Conservation (phyloP, 2,797 vertebrate genomes). For the Novumbra hubbsi region DNA sequence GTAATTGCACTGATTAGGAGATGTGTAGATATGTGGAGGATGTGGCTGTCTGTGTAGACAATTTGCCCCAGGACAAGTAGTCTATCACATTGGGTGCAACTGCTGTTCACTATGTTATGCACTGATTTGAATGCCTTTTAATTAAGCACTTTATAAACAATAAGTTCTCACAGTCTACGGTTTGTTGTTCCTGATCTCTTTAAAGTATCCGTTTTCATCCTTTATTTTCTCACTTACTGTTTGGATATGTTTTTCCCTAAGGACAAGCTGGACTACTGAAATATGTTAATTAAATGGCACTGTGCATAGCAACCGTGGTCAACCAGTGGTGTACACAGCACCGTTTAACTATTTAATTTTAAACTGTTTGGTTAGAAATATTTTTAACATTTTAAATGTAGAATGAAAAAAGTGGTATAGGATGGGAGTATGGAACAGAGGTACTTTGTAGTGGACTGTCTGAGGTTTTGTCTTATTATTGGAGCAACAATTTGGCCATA, state of each 20-base stretch:
- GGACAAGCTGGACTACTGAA: slow-evolving; percentile 8
- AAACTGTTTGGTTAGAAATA: background rate
- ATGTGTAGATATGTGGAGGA: background rate
- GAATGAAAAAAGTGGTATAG: background rate
- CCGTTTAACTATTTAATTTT: slow-evolving; percentile 8
- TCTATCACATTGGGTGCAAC: background rate
- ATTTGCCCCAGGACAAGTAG: background rate
- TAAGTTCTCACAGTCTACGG: background rate
- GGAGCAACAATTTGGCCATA: background rate
- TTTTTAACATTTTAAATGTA: background rate
- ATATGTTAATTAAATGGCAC: slow-evolving; percentile 34
- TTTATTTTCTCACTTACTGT: background rate
- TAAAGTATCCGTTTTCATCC: background rate
- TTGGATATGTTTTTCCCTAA: background rate
- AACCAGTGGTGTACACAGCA: slow-evolving; percentile 3
- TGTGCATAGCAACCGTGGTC: background rate
- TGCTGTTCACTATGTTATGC: slow-evolving; percentile 9
- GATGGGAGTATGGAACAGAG: background rate
- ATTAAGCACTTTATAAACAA: slow-evolving; percentile 17
- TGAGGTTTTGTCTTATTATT: background rate
- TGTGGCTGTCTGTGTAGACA: background rate
- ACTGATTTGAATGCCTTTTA: slow-evolving; percentile 5
- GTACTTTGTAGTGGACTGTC: background rate
- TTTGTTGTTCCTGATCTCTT: background rate
- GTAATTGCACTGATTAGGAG: background rate